These are phyloP conservation scores for Lymantria dispar DNA, from an alignment of 2,888 invertebrate species.

Conservation along the genomic window DNA sequence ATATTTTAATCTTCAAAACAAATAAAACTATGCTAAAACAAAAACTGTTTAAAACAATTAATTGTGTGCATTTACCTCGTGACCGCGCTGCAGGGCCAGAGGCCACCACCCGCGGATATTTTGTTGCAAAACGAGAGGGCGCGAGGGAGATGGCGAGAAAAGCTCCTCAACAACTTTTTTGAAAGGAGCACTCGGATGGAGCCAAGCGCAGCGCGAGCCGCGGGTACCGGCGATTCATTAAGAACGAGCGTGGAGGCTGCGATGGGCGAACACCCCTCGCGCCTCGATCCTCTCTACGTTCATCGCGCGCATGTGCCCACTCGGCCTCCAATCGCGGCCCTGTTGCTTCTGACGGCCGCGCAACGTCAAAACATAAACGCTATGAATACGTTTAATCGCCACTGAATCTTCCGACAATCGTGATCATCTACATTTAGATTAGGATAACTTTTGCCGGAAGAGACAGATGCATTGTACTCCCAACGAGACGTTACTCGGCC, in stretches of 20 bases:
- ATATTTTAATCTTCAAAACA: constrained; percentile 13
- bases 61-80: constrained; percentile 49
- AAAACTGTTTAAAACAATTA: constrained; percentile 22
- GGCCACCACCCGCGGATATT: constrained; percentile 49
- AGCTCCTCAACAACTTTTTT: constrained; percentile 67
- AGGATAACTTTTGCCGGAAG: constrained; percentile 52
- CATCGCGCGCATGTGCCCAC: constrained; percentile 56
- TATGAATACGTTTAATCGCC: constrained; percentile 76
- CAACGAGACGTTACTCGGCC: constrained; percentile 31
- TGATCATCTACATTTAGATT: constrained; percentile 66
- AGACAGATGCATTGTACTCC: constrained; percentile 47
- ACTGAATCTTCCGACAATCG: constrained; percentile 67
- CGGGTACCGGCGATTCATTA: constrained; percentile 80
- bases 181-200: constrained; percentile 59
- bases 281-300: constrained; percentile 28
- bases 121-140: constrained; percentile 61
- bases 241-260: constrained; percentile 75
- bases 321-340: constrained; percentile 68
- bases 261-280: constrained; percentile 53
- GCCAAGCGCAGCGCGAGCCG: constrained; percentile 72
- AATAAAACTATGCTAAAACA: constrained; percentile 28
- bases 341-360: constrained; percentile 77
- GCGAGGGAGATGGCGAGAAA: constrained; percentile 71
- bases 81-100: constrained; percentile 40
- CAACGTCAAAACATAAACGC: constrained; percentile 72